Evolutionary conservation across 2,888 invertebrate species (phyloP).

Genomic region (Netelia melanura): DNA sequence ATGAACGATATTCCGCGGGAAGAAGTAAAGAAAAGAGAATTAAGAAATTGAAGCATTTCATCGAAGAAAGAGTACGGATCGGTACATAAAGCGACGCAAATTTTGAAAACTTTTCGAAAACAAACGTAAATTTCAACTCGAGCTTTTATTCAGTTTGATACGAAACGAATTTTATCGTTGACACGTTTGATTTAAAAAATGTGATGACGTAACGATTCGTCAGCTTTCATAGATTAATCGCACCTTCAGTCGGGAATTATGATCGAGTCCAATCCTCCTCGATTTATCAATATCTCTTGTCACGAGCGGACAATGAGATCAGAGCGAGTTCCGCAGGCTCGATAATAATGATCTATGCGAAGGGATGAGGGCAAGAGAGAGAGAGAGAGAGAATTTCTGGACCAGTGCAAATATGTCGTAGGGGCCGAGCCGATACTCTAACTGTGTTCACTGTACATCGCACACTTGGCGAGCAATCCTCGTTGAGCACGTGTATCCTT

Average conservation of each 20-base stretch:
- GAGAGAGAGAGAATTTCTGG: slow-evolving; percentile 30
- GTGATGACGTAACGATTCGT: background rate
- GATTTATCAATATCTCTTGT: slow-evolving; percentile 9
- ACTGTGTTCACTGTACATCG: slow-evolving; percentile 20
- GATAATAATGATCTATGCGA: slow-evolving; percentile 49
- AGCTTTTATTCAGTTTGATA: too few relatives aligned
- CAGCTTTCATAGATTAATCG: too few relatives aligned
- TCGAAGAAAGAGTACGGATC: background rate
- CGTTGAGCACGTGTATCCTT: slow-evolving; percentile 58
- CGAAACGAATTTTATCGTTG: too few relatives aligned
- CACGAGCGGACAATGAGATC: slow-evolving; percentile 18
- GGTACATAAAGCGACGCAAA: background rate
- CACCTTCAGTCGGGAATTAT: background rate
- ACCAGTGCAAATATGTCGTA: slow-evolving; percentile 51
- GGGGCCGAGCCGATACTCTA: slow-evolving; percentile 16
- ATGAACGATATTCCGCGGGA: background rate
- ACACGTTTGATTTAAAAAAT: background rate
- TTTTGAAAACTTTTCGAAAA: background rate
- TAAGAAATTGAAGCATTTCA: background rate
- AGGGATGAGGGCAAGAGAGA: slow-evolving; percentile 2
- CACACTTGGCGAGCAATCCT: slow-evolving; percentile 30
- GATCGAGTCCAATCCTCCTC: background rate
- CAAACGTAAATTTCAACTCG: too few relatives aligned
- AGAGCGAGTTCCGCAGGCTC: slow-evolving; percentile 15
- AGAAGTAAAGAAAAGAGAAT: background rate